These are phyloP conservation scores for Pristis pectinata DNA, from an alignment of 2,797 vertebrate species.

Conservation along the genomic window DNA sequence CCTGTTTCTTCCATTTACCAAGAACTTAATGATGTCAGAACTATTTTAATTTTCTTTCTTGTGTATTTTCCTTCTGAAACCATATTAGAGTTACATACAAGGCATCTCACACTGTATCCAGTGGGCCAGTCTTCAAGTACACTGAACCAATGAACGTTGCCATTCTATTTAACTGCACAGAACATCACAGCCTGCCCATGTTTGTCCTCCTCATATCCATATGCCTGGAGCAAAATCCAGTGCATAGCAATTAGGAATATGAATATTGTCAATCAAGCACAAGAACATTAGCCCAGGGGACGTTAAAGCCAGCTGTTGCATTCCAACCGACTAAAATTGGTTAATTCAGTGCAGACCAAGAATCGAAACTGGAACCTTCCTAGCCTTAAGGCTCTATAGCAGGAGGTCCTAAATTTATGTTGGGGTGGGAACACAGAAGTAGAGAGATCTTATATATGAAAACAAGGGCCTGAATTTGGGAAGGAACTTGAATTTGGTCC, in stretches of 20 bases:
- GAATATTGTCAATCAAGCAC: not conserved
- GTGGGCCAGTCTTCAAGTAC: not conserved
- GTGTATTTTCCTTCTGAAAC: not conserved
- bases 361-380: not conserved
- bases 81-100: not conserved
- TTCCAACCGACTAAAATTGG: not conserved
- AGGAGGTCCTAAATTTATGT: not conserved
- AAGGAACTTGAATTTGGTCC: not conserved
- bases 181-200: not conserved
- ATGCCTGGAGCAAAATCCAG: not conserved
- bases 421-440: not conserved
- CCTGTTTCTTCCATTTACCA: constrained; percentile 15
- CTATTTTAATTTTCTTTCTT: constrained; percentile 21
- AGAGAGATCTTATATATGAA: not conserved
- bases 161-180: not conserved
- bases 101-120: not conserved
- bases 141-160: not conserved
- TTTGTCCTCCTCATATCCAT: not conserved
- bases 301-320: not conserved
- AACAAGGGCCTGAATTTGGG: not conserved
- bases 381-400: not conserved
- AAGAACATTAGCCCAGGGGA: not conserved
- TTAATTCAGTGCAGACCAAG: not conserved
- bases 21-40: constrained; percentile 18
- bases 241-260: not conserved